phyloP scores from a whole-genome alignment of 2,113 vertebrate genomes.

The Struthidea cinerea region DNA sequence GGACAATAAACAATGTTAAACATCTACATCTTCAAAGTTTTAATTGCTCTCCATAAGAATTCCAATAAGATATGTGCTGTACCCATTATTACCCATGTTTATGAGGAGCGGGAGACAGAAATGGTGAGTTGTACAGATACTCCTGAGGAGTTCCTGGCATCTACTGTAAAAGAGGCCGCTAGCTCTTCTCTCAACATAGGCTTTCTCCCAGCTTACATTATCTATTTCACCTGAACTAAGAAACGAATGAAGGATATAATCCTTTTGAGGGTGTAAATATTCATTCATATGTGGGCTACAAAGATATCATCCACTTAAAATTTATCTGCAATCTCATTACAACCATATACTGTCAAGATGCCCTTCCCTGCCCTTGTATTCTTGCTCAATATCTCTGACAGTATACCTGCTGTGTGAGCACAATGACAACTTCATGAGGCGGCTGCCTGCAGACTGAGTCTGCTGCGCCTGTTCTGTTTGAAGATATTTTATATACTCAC shows the following conservation, averaged over 20 bases:
- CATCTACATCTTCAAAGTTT: slow-evolving; percentile 2
- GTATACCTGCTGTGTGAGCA: background rate
- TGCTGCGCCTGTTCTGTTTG: background rate
- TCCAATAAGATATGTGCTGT: background rate
- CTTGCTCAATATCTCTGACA: background rate
- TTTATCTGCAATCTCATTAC: background rate
- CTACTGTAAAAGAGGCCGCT: background rate
- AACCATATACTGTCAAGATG: background rate
- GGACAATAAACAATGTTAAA: background rate
- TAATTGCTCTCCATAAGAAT: slow-evolving; percentile 15
- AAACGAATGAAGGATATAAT: background rate
- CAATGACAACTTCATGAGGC: background rate
- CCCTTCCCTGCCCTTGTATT: background rate
- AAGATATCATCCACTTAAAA: background rate
- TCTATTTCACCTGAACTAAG: background rate
- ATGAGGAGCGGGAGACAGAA: background rate
- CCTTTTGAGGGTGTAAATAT: background rate
- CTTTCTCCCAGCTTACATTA: background rate
- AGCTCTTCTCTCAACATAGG: background rate
- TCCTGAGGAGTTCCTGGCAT: background rate
- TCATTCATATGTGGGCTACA: background rate
- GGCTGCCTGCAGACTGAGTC: background rate
- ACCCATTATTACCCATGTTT: slow-evolving; percentile 27
- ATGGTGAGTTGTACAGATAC: background rate
- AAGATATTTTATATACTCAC: background rate